Conservation (phyloP, 2,888 invertebrate genomes). For the Harpalus rubripes region DNA sequence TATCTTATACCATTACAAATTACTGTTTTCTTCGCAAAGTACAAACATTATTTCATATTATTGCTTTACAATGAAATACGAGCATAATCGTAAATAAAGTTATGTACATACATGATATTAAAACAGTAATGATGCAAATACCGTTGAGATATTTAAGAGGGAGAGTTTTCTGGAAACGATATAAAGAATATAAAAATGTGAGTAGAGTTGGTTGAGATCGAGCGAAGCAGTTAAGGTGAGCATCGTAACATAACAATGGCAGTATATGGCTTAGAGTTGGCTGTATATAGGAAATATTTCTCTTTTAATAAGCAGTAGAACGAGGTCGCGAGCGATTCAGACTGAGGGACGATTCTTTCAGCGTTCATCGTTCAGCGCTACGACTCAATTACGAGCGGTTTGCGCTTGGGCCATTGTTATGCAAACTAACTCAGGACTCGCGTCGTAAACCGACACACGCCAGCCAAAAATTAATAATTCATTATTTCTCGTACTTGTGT, state of each 20-base stretch:
- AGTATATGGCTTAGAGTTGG: conserved; percentile 8
- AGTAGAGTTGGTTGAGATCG: neutral
- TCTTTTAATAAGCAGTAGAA: conserved; percentile 40
- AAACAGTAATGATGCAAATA: neutral
- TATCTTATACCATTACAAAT: neutral
- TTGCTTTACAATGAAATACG: neutral
- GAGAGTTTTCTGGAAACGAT: neutral
- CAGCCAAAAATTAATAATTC: conserved; percentile 66
- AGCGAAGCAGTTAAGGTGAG: conserved; percentile 4
- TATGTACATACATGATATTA: neutral
- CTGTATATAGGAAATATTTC: conserved; percentile 40
- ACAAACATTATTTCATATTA: neutral
- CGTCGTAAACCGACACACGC: conserved; percentile 56
- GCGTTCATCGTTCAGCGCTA: conserved; percentile 53
- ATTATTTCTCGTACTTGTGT: conserved; percentile 66
- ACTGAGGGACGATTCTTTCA: conserved; percentile 40
- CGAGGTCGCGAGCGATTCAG: conserved; percentile 51
- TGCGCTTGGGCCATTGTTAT: conserved; percentile 60
- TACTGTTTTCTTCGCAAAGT: neutral
- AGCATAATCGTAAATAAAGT: neutral
- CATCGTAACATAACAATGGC: conserved; percentile 37
- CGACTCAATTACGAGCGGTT: conserved; percentile 63
- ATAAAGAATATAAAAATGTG: conserved; percentile 9
- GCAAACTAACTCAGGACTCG: conserved; percentile 61
- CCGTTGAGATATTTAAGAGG: neutral